Percentiles rank a stretch among this genome's conserved stretches.
phyloP scores from a whole-genome alignment of 2,113 vertebrate species.

The Indicator maculatus region DNA sequence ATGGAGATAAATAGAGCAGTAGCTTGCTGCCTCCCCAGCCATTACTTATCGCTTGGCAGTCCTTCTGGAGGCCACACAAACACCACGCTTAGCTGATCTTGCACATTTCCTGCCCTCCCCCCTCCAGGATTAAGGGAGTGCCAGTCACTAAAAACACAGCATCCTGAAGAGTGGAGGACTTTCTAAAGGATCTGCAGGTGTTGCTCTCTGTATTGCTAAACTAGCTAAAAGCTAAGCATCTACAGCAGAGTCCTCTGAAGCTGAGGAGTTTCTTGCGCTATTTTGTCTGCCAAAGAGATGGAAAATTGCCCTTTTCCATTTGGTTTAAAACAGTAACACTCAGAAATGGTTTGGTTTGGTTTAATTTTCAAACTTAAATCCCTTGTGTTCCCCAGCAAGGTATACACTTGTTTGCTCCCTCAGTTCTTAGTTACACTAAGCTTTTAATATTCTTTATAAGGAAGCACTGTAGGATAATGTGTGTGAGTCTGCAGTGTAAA shows the following conservation, averaged over 20 bases:
- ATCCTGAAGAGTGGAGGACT: slow-evolving; percentile 8
- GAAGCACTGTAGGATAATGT: neutral
- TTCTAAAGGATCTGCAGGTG: slow-evolving; percentile 59
- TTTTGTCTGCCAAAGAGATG: slow-evolving; percentile 18
- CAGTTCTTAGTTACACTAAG: neutral
- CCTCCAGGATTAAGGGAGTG: slow-evolving; percentile 40
- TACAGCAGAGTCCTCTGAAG: slow-evolving; percentile 4
- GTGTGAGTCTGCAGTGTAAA: neutral
- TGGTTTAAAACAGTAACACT: neutral
- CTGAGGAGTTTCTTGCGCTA: slow-evolving; percentile 46
- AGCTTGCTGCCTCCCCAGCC: slow-evolving; percentile 23
- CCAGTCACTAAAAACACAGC: slow-evolving; percentile 17
- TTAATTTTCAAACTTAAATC: slow-evolving; percentile 13
- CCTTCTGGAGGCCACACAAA: slow-evolving; percentile 45
- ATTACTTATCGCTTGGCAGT: slow-evolving; percentile 22
- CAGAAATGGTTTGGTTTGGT: neutral
- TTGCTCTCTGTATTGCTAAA: slow-evolving; percentile 10
- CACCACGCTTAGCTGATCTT: slow-evolving; percentile 43
- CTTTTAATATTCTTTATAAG: neutral
- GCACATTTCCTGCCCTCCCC: slow-evolving; percentile 42
- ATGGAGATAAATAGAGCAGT: slow-evolving; percentile 45
- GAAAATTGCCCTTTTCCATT: neutral
- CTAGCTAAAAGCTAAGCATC: neutral
- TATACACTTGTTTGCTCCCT: neutral
- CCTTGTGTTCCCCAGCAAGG: neutral